These are phyloP conservation scores for Pseudomyrmex dendroicus DNA, from an alignment of 1,140 invertebrate genomes.

Conservation along the genomic window DNA sequence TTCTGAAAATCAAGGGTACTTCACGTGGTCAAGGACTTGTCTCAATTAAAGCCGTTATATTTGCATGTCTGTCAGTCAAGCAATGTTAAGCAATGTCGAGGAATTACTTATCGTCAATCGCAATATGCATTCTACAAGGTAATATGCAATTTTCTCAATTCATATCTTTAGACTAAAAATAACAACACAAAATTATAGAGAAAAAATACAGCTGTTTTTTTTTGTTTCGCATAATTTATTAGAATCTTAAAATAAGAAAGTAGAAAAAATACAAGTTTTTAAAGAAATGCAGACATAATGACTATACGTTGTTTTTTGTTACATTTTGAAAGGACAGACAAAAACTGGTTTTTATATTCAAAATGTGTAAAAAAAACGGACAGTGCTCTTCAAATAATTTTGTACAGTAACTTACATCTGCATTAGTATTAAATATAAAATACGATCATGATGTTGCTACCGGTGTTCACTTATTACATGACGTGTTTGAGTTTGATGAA, in stretches of 20 bases:
- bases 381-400: neutral
- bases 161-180: neutral
- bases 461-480: neutral
- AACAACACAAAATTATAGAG: neutral
- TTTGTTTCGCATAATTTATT: too few relatives aligned
- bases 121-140: constrained; percentile 21
- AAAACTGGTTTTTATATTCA: neutral
- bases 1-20: constrained; percentile 38
- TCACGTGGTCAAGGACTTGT: constrained; percentile 21
- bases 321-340: too few relatives aligned
- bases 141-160: constrained; percentile 16
- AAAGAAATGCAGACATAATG: too few relatives aligned
- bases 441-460: neutral
- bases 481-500: neutral
- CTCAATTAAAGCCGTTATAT: neutral
- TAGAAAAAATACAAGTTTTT: too few relatives aligned
- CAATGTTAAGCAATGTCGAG: constrained; percentile 37
- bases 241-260: too few relatives aligned
- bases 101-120: constrained; percentile 30
- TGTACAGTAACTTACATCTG: neutral
- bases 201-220: too few relatives aligned
- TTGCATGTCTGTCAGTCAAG: constrained; percentile 4
- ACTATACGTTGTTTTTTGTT: too few relatives aligned
- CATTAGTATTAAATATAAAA: neutral
- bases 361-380: constrained; percentile 7